Evolutionary conservation across 2,797 vertebrate species (phyloP).

Genomic region (Sebastes cheni): DNA sequence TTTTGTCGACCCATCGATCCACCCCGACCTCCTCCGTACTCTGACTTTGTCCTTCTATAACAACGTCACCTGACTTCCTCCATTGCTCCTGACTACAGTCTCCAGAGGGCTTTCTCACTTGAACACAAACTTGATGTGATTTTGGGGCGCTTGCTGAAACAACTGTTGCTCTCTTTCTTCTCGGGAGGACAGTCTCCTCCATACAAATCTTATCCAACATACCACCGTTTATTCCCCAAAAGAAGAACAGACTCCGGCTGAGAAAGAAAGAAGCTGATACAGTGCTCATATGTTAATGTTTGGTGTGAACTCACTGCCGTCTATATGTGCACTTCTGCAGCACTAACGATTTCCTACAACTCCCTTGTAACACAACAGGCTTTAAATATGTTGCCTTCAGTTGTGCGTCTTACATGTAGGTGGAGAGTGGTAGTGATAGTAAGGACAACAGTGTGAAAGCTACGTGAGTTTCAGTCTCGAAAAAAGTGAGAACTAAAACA

Average conservation of each 20-base stretch:
- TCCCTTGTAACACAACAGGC: neutral
- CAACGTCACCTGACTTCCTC: neutral
- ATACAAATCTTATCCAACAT: neutral
- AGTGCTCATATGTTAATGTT: neutral
- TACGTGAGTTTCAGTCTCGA: conserved; percentile 9
- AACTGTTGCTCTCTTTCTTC: neutral
- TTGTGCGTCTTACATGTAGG: conserved; percentile 27
- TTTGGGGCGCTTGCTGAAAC: neutral
- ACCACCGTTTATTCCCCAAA: neutral
- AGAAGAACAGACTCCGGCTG: neutral
- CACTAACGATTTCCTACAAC: neutral
- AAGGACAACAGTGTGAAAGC: conserved; percentile 43
- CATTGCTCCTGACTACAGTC: neutral
- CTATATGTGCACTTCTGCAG: neutral
- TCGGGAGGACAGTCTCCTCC: neutral
- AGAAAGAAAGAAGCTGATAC: neutral
- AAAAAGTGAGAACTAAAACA: conserved; percentile 13
- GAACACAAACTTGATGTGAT: neutral
- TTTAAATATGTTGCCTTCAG: neutral
- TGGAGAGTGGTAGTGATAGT: conserved; percentile 41
- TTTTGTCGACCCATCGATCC: neutral
- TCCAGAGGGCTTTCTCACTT: too few species aligned
- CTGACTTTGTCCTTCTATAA: neutral
- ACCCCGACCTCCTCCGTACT: too few species aligned
- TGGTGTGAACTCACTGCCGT: neutral